phyloP scores from a whole-genome alignment of 1,140 invertebrate species.

The Aphelinus atriplicis region DNA sequence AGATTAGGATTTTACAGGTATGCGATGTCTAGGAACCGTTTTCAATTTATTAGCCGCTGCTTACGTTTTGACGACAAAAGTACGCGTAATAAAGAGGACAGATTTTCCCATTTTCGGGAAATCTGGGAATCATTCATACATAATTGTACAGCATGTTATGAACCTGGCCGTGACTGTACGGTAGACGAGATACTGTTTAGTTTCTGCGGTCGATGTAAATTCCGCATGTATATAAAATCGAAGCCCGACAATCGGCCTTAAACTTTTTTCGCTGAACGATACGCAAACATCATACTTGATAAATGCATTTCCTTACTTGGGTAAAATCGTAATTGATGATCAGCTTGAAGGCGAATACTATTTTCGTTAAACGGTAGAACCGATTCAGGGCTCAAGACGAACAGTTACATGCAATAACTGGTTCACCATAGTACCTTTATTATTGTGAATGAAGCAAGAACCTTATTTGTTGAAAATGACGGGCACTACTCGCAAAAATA shows the following conservation, averaged over 20 bases:
- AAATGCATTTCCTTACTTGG: constrained; percentile 49
- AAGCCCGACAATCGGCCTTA: constrained; percentile 54
- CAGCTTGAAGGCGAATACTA: constrained; percentile 48
- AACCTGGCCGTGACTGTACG: constrained; percentile 34
- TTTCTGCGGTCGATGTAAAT: constrained; percentile 53
- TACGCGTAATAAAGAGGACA: constrained; percentile 28
- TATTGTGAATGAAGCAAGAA: constrained; percentile 42
- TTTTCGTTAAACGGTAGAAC: constrained; percentile 30
- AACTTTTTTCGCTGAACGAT: constrained; percentile 53
- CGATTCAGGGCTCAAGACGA: constrained; percentile 50
- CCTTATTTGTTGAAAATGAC: constrained; percentile 52
- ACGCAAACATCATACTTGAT: constrained; percentile 47
- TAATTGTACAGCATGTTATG: constrained; percentile 21
- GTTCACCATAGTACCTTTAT: constrained; percentile 56
- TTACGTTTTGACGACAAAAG: constrained; percentile 40
- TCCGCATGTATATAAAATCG: constrained; percentile 37
- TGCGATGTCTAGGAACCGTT: constrained; percentile 27
- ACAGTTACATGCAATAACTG: constrained; percentile 62
- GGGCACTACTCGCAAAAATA: constrained; percentile 50
- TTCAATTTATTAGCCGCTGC: constrained; percentile 31
- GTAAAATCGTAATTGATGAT: constrained; percentile 48
- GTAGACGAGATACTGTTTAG: constrained; percentile 53
- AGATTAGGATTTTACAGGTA: constrained; percentile 27
- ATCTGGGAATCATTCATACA: constrained; percentile 42
- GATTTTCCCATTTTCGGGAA: constrained; percentile 42